Conservation (phyloP, 64 coral and sea anemone genomes). For the Stylophora pistillata region DNA sequence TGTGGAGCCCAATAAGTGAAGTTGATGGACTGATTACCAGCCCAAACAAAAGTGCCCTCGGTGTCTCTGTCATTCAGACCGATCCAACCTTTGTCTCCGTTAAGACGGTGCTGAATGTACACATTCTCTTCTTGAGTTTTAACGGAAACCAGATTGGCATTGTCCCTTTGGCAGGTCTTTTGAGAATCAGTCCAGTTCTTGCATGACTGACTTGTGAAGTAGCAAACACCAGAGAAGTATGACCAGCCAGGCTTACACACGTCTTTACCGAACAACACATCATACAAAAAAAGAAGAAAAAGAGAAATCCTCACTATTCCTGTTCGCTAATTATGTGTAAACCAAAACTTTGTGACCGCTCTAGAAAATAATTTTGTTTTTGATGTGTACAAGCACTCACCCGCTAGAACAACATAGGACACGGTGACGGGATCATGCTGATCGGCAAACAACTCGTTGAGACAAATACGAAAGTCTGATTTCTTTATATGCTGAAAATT, state of each 20-base stretch:
- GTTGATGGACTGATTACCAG: slow-evolving; percentile 10
- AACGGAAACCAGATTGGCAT: slow-evolving; percentile 25
- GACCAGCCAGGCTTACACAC: slow-evolving; percentile 58
- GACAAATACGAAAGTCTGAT: slow-evolving; percentile 16
- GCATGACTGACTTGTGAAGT: slow-evolving; percentile 5
- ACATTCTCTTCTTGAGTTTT: slow-evolving; percentile 40
- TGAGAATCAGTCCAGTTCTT: slow-evolving; percentile 42
- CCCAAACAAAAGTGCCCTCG: slow-evolving; percentile 45
- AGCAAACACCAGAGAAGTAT: slow-evolving; percentile 61
- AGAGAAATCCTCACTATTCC: too few species aligned
- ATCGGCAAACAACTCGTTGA: slow-evolving; percentile 11
- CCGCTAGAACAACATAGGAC: slow-evolving; percentile 10
- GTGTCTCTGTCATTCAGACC: slow-evolving; percentile 23
- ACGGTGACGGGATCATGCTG: slow-evolving; percentile 1
- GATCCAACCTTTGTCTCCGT: slow-evolving; percentile 46
- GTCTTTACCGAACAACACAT: slow-evolving; percentile 3
- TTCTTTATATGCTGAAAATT: slow-evolving; percentile 12
- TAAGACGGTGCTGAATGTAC: slow-evolving; percentile 42
- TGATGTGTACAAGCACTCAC: not conserved
- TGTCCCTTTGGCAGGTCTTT: not conserved
- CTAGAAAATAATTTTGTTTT: too few species aligned
- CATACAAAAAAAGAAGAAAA: too few species aligned
- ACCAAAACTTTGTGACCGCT: too few species aligned
- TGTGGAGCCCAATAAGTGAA: slow-evolving; percentile 64
- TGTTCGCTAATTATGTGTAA: too few species aligned